A percentile compares a stretch with the other conserved stretches of the same genome.
Conservation (phyloP, 2,797 vertebrate species). For the Scarus forsteni region DNA sequence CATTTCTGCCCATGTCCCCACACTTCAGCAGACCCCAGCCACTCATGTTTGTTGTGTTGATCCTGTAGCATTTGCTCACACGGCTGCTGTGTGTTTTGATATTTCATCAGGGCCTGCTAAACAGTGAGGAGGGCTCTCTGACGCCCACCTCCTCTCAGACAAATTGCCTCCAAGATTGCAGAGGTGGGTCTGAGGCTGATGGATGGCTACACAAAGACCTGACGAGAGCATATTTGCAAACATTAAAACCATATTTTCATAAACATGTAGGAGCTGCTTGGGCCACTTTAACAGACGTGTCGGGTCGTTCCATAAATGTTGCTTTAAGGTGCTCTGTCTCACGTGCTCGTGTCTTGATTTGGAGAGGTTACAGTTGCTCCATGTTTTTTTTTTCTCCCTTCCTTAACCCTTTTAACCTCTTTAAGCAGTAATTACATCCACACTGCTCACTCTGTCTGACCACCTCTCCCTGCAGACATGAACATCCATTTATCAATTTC, state of each 20-base stretch:
- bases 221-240: constrained; percentile 80
- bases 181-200: constrained; percentile 82
- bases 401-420: constrained; percentile 57
- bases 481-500: constrained; percentile 75
- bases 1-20: constrained; percentile 42
- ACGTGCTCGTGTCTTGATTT: constrained; percentile 31
- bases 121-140: constrained; percentile 80
- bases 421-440: constrained; percentile 71
- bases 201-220: constrained; percentile 80
- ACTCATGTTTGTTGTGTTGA: constrained; percentile 65
- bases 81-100: constrained; percentile 73
- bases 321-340: constrained; percentile 41
- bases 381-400: constrained; percentile 18
- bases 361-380: constrained; percentile 27
- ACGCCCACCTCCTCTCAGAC: constrained; percentile 83
- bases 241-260: constrained; percentile 80
- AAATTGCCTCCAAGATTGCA: constrained; percentile 83
- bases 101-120: constrained; percentile 81
- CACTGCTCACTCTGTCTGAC: constrained; percentile 46
- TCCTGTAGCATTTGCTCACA: constrained; percentile 40
- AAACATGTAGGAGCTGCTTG: constrained; percentile 52
- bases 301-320: constrained; percentile 40
- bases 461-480: constrained; percentile 41
- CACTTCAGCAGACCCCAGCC: constrained; percentile 46
- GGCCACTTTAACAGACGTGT: constrained; percentile 49